phyloP scores from a whole-genome alignment of 2,797 vertebrate genomes.

The Eptatretus atami region DNA sequence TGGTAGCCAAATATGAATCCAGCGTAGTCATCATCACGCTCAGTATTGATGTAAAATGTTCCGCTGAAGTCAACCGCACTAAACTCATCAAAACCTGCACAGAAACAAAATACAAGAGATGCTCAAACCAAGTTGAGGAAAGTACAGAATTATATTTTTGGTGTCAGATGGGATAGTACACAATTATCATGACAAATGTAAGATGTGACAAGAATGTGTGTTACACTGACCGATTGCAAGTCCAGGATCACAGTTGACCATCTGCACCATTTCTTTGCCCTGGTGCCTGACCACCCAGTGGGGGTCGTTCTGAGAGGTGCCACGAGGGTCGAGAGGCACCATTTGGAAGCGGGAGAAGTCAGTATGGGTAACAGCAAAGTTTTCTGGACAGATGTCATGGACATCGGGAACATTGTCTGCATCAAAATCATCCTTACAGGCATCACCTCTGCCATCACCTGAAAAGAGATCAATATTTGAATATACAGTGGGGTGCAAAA shows the following conservation, averaged over 20 bases:
- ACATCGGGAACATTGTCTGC: constrained; percentile 66
- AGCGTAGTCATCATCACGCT: constrained; percentile 83
- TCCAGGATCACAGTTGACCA: constrained; percentile 93
- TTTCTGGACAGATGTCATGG: constrained; percentile 76
- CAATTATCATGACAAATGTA: too few species aligned
- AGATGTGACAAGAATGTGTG: too few species aligned
- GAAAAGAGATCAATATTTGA: constrained; percentile 3
- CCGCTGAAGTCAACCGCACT: constrained; percentile 92
- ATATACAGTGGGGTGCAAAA: too few species aligned
- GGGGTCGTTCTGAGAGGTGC: constrained; percentile 88
- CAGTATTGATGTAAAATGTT: constrained; percentile 94
- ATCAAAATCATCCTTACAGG: constrained; percentile 85
- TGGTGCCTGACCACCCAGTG: constrained; percentile 96
- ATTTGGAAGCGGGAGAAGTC: constrained; percentile 96
- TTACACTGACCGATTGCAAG: constrained; percentile 54
- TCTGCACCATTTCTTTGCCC: constrained; percentile 93
- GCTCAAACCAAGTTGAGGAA: too few species aligned
- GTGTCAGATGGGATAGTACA: too few species aligned
- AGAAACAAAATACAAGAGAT: constrained; percentile 2
- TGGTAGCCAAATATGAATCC: constrained; percentile 97
- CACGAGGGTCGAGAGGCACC: constrained; percentile 88
- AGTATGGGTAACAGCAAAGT: constrained; percentile 69
- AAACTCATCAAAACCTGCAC: constrained; percentile 67
- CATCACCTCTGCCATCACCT: constrained; percentile 80
- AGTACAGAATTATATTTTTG: too few species aligned